A percentile compares a stretch with the other conserved stretches of the same genome.
phyloP scores from a whole-genome alignment of 2,888 invertebrate genomes.

The Harpalus rufipes region DNA sequence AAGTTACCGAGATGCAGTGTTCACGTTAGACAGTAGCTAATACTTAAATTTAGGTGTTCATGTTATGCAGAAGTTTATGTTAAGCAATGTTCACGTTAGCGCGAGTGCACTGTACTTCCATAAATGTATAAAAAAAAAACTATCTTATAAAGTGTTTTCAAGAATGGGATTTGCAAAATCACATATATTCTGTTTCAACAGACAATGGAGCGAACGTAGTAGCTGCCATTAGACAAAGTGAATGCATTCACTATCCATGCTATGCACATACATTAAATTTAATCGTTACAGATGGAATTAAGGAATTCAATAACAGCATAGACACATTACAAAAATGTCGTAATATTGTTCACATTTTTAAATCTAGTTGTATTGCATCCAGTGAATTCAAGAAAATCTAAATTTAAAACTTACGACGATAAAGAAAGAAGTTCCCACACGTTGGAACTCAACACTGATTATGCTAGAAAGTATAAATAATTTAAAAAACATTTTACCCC shows the following conservation, averaged over 20 bases:
- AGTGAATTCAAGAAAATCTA: not conserved
- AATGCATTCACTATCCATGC: constrained; percentile 7
- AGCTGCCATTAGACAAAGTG: constrained; percentile 7
- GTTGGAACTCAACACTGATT: constrained; percentile 9
- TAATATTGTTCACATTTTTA: not conserved
- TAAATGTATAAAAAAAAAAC: not conserved
- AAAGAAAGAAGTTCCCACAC: constrained; percentile 12
- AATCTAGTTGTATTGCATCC: not conserved
- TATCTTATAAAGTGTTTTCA: not conserved
- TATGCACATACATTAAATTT: not conserved
- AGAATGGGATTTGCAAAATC: not conserved
- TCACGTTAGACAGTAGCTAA: too few species aligned
- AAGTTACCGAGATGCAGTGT: too few species aligned
- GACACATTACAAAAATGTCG: not conserved
- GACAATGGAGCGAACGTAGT: constrained; percentile 2
- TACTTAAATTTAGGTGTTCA: too few species aligned
- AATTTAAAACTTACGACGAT: not conserved
- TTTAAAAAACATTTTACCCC: not conserved
- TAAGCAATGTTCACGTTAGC: too few species aligned
- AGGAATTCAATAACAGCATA: not conserved
- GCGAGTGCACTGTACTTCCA: too few species aligned
- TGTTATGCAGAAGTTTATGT: too few species aligned
- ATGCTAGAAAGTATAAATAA: constrained; percentile 14
- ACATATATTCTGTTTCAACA: not conserved
- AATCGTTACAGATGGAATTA: constrained; percentile 1